Base-by-base conservation (phyloP, 2,113 vertebrate species). In the Saguinus midas region DNA sequence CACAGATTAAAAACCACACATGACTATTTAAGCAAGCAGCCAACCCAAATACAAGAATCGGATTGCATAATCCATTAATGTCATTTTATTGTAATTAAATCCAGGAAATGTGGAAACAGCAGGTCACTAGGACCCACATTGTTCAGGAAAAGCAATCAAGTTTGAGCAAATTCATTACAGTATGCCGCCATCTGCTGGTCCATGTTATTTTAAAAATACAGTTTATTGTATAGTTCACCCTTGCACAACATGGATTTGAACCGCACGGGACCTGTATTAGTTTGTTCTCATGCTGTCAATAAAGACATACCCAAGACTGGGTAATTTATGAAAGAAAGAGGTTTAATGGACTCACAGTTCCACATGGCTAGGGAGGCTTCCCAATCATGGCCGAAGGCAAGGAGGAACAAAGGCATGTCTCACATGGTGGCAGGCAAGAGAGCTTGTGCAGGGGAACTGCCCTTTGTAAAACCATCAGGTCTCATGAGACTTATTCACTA, bases 101-200 rank as follows among this genome's bases (percentile, higher is more conserved):
- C 11, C 64, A 68, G 43, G 43, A 94, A 95, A 85, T 35, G 25
- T 29, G 21, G 23, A 91, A 88, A 35, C 8, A 81, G 29, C 35
- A 61, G n/a, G 48, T 83, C 8, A 80, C 23, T 32, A 3, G 27
- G 61, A 83, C 23, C 45, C 61, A 58, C 27, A 72, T 1, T 27
- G 23, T 64, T 8, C 3, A n/a, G 48, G 4, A 78, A 75, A 37
- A 32, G 11, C 4, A 80, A 78, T 27, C 61, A 78, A 76, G 21
- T 18, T 27, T 45, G 7, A 68, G 1, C 17, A 96, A 94, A 89
- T 32, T 2, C 89, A 70, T 66, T 72, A 73, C 50, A 52, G 50
- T 85, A 3, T 87, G 76, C 93, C 88, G 96, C 97, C 97, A 52
- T 52, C 50, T 16, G 50, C 50, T 52, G 98, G 96, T 72, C 12